These are phyloP conservation scores for Cataglyphis livida DNA, from an alignment of 2,888 invertebrate species.

Conservation along the genomic window DNA sequence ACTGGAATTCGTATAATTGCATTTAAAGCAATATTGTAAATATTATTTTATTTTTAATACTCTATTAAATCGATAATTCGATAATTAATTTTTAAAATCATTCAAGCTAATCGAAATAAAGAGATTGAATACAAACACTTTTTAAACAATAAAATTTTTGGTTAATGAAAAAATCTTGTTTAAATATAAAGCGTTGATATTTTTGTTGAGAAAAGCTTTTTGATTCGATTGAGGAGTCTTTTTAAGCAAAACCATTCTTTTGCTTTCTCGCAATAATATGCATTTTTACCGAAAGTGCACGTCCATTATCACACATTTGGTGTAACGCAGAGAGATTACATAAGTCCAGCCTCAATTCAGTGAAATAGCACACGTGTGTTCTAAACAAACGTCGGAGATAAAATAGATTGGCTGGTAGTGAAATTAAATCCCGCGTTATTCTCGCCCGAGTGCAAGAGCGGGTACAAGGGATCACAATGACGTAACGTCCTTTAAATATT, in stretches of 20 bases:
- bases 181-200: not conserved
- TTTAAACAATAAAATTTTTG: not conserved
- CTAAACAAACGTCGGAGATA: constrained; percentile 34
- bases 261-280: not conserved
- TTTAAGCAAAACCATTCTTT: not conserved
- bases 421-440: constrained; percentile 47
- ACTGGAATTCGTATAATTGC: not conserved
- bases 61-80: not conserved
- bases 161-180: not conserved
- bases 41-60: constrained; percentile 17
- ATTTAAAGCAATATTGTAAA: not conserved
- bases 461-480: constrained; percentile 14
- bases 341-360: constrained; percentile 10
- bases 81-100: constrained; percentile 7
- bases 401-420: constrained; percentile 42
- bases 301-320: constrained; percentile 22
- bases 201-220: not conserved
- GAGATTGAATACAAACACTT: not conserved
- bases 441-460: constrained; percentile 8
- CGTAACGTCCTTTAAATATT: constrained; percentile 34
- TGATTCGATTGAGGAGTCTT: not conserved
- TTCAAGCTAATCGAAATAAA: not conserved
- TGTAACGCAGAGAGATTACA: constrained; percentile 7
- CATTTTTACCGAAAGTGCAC: constrained; percentile 7
- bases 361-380: constrained; percentile 28